phyloP scores from a whole-genome alignment of 2,888 invertebrate genomes.

The Drosophila leonis region DNA sequence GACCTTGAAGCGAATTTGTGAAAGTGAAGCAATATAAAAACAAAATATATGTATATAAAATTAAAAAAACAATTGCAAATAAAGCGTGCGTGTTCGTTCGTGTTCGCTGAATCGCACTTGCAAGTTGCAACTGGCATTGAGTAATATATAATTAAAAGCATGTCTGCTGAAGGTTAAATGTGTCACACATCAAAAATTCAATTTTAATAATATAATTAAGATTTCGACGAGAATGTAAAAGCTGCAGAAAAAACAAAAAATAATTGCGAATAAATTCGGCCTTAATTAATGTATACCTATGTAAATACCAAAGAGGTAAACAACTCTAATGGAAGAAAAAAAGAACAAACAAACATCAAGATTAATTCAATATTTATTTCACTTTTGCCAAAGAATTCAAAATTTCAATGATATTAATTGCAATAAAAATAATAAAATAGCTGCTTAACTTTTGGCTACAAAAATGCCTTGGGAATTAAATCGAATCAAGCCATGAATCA shows the following conservation, averaged over 20 bases:
- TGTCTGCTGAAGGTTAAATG: constrained; percentile 45
- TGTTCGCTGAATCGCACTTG: constrained; percentile 28
- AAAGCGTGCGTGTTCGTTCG: constrained; percentile 20
- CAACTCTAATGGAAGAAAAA: background rate
- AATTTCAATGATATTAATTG: background rate
- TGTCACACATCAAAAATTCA: constrained; percentile 27
- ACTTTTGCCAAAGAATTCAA: background rate
- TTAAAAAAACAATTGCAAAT: constrained; percentile 13
- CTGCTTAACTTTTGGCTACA: constrained; percentile 5
- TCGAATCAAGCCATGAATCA: constrained; percentile 61
- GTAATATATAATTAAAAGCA: constrained; percentile 54
- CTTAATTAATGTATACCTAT: background rate
- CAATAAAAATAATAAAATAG: background rate
- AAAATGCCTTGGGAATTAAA: constrained; percentile 36
- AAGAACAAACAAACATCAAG: background rate
- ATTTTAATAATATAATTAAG: constrained; percentile 16
- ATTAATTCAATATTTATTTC: background rate
- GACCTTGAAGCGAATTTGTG: constrained; percentile 62
- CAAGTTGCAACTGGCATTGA: constrained; percentile 46
- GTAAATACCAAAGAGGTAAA: background rate
- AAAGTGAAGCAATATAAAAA: background rate
- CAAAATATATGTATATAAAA: constrained; percentile 3
- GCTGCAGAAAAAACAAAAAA: background rate
- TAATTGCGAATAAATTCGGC: constrained; percentile 2
- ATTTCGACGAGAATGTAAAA: constrained; percentile 32